These are phyloP conservation scores for Amphiduros pacificus DNA, from an alignment of 2,888 invertebrate genomes.

Conservation along the genomic window DNA sequence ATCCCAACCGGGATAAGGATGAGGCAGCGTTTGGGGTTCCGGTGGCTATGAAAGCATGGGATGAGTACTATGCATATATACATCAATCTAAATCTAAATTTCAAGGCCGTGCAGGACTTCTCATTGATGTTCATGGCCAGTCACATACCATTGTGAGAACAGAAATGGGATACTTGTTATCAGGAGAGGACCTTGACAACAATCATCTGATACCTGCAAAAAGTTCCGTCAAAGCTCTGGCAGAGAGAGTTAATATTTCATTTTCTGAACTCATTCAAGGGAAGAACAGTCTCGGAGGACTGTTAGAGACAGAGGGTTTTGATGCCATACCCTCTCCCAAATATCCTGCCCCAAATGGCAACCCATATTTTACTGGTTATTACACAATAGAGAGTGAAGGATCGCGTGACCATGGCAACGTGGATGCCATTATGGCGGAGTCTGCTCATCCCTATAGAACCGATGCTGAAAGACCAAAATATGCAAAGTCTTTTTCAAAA, in stretches of 20 bases:
- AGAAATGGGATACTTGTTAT: not conserved
- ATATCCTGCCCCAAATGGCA: not conserved
- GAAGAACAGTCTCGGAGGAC: not conserved
- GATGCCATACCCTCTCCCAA: not conserved
- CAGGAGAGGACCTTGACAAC: not conserved
- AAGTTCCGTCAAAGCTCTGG: not conserved
- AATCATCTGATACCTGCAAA: not conserved
- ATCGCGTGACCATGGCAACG: too few relatives aligned
- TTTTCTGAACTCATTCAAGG: constrained; percentile 1
- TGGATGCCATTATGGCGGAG: too few relatives aligned
- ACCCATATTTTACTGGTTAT: not conserved
- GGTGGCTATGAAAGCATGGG: not conserved
- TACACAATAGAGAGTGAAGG: too few relatives aligned
- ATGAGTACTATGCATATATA: too few relatives aligned
- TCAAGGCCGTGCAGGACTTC: too few relatives aligned
- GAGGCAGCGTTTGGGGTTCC: constrained; percentile 1
- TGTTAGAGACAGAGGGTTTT: not conserved
- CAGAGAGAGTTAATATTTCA: not conserved
- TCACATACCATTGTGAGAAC: too few relatives aligned
- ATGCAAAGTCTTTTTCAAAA: too few relatives aligned
- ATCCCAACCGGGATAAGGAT: constrained; percentile 3
- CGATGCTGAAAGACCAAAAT: too few relatives aligned
- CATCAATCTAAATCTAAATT: too few relatives aligned
- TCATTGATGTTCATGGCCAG: too few relatives aligned
- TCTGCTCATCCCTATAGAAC: too few relatives aligned